Conservation (phyloP, 2,797 vertebrate genomes). For the Carduelis carduelis region DNA sequence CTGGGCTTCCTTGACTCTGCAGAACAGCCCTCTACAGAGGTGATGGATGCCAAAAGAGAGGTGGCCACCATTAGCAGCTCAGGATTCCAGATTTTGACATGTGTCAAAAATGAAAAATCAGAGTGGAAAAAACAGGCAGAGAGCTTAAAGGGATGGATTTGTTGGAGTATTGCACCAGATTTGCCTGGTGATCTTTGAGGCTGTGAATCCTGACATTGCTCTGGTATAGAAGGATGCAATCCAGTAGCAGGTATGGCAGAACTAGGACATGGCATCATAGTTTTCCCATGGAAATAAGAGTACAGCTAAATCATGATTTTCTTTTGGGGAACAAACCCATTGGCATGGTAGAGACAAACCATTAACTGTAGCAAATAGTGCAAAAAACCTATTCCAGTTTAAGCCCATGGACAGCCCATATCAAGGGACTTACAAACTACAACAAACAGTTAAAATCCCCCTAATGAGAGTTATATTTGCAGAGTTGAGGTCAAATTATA, state of each 20-base stretch:
- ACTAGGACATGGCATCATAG: background rate
- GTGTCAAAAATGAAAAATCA: background rate
- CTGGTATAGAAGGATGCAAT: background rate
- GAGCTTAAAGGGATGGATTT: background rate
- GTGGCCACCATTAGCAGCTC: background rate
- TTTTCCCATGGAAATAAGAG: background rate
- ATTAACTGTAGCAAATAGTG: background rate
- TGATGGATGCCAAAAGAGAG: background rate
- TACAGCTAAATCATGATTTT: background rate
- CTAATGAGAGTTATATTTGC: background rate
- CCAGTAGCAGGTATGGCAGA: background rate
- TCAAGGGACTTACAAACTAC: background rate
- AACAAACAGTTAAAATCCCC: background rate
- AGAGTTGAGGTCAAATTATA: background rate
- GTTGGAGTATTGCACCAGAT: background rate
- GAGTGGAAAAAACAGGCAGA: background rate
- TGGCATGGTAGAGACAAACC: background rate
- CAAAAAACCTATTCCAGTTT: background rate
- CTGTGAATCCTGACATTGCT: background rate
- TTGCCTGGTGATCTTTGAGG: background rate
- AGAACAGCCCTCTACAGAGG: background rate
- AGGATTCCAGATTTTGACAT: background rate
- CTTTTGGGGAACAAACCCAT: background rate
- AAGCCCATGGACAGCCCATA: accelerated
- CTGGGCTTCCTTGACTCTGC: background rate